Evolutionary conservation across 2,888 invertebrate genomes (phyloP), one percentile per base, ranked within the genome.

Genomic region (Gisinianus flammeolus): DNA sequence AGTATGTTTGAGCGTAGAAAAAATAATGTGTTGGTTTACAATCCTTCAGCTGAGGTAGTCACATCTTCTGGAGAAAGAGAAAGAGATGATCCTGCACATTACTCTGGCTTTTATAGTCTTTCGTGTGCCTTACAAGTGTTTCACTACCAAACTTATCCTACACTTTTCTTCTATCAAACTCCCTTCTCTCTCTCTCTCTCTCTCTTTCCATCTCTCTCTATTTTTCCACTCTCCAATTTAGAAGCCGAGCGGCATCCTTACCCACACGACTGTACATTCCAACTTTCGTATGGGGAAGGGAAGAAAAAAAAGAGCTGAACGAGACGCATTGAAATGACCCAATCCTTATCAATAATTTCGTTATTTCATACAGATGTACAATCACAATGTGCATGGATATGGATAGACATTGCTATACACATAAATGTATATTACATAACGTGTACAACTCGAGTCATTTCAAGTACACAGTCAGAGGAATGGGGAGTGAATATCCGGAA

Each of bases 61-160:
- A 16, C 64, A 64, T 26, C 26, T 28, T 64, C 64, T 64, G 24
- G 19, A 2, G 44, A 24, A 64, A 28, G 28, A 64, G 64, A 64
- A 26, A 62, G 62, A 62, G 62, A 62, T 68, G 68, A 68, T 35
- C 44, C 35, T 6, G 22, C 44, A 67, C 67, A 68, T 68, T 31
- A 68, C 68, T 68, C 31, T 68, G 44, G 68, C 68, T 68, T 68
- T 68, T 64, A 64, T 64, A 64, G 64, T 64, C 64, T 22, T 28
- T 64, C 64, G 64, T 64, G 64, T 64, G 64, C 64, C 64, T 64
- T 64, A 6, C 1, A 64, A 64, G 64, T 64, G 64, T 64, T 64
- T 64, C 64, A 64, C 64, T 30, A 8, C 64, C 22, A 26, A 64
- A 30, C 64, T 44, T 44, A 12, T 67, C 19, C 19, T 67, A 26